These are phyloP conservation scores for Drosophila eugracilis DNA, from an alignment of 1,140 invertebrate genomes.

Conservation along the genomic window DNA sequence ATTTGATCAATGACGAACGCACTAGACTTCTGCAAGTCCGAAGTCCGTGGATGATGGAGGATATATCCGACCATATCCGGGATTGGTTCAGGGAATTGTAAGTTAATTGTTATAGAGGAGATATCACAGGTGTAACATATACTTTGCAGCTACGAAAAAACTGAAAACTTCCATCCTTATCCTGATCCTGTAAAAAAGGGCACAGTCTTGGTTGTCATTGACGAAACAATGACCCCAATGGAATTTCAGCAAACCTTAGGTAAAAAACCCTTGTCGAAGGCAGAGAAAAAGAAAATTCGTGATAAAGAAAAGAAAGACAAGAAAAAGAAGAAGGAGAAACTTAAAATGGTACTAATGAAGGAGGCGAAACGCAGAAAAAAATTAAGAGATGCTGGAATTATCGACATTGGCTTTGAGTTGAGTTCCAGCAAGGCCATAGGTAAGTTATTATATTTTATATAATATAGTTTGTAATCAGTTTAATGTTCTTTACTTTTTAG, in stretches of 20 bases:
- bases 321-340: slow-evolving; percentile 58
- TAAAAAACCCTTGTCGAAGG: slow-evolving; percentile 78
- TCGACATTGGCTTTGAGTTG: slow-evolving; percentile 62
- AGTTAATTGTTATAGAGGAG: slow-evolving; percentile 11
- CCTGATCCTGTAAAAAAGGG: slow-evolving; percentile 86
- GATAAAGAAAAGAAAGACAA: slow-evolving; percentile 69
- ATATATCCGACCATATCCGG: slow-evolving; percentile 89
- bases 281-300: slow-evolving; percentile 60
- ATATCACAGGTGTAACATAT: not conserved
- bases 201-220: slow-evolving; percentile 86
- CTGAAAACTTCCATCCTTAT: slow-evolving; percentile 86
- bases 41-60: slow-evolving; percentile 88
- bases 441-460: slow-evolving; percentile 6
- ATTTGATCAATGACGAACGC: slow-evolving; percentile 86
- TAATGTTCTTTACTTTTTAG: slow-evolving; percentile 1
- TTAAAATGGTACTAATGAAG: slow-evolving; percentile 64
- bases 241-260: slow-evolving; percentile 85
- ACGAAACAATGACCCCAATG: slow-evolving; percentile 85
- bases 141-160: slow-evolving; percentile 82
- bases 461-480: too few relatives aligned
- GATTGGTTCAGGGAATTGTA: slow-evolving; percentile 88
- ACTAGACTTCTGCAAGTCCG: slow-evolving; percentile 86
- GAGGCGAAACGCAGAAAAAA: slow-evolving; percentile 72
- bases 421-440: slow-evolving; percentile 61
- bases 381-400: slow-evolving; percentile 78